phyloP scores from a whole-genome alignment of 2,113 vertebrate genomes.

The Nibea coibor region DNA sequence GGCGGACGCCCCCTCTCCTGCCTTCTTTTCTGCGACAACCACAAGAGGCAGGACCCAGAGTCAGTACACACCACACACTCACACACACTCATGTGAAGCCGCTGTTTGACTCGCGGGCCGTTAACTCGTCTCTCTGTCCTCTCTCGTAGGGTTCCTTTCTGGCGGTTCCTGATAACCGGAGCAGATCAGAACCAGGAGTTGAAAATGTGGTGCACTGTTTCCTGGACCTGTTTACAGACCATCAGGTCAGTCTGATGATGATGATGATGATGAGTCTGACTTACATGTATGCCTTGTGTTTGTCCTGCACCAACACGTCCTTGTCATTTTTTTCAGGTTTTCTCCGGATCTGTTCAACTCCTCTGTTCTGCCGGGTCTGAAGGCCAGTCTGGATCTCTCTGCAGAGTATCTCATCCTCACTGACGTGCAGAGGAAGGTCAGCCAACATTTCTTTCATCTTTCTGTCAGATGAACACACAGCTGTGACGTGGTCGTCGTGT shows the following conservation, averaged over 20 bases:
- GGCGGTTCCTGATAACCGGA: constrained; percentile 97
- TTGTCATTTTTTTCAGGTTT: constrained; percentile 83
- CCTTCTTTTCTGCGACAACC: constrained; percentile 98
- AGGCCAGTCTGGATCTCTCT: constrained; percentile 95
- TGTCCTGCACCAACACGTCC: no score
- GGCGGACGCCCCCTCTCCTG: constrained; percentile 94
- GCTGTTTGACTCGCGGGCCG: not conserved
- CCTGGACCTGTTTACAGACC: constrained; percentile 97
- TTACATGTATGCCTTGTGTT: not conserved
- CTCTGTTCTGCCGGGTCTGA: constrained; percentile 90
- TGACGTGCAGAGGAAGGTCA: constrained; percentile 96
- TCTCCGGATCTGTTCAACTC: constrained; percentile 94
- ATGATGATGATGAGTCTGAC: not conserved
- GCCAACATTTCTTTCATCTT: constrained; percentile 17
- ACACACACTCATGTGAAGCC: not conserved
- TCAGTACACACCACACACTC: constrained; percentile 78
- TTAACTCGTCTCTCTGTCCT: not conserved
- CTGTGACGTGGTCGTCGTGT: no score
- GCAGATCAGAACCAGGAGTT: constrained; percentile 97
- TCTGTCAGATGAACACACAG: no score
- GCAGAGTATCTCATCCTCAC: constrained; percentile 96
- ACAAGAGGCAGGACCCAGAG: constrained; percentile 98
- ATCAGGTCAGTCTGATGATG: constrained; percentile 89
- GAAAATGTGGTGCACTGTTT: constrained; percentile 99
- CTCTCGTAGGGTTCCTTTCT: constrained; percentile 92